Evolutionary conservation across 2,797 vertebrate species (phyloP), one percentile per base, ranked within the genome.

Genomic region (Manis crassicaudata): DNA sequence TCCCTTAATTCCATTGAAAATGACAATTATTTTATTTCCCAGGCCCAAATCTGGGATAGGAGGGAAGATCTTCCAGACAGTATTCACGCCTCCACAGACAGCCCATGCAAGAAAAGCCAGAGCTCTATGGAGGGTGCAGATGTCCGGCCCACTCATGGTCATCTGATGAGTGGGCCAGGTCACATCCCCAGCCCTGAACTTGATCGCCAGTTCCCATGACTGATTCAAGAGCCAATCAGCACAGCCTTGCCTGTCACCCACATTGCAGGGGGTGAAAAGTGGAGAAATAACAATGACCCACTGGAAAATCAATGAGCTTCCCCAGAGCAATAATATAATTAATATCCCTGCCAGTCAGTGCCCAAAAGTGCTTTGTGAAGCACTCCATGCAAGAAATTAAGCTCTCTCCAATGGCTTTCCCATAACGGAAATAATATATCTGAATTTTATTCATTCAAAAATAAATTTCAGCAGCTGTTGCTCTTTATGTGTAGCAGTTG

Each of bases 251-350:
- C 77, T 94, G 68, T 40, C 70, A n/a, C 16, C 35, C 29, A 4
- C 37, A 35, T 29, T 52, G 58, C 17, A 14, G 62, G 52, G 17
- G 23, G 9, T 62, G 25, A 80, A 52, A 76, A 65, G 67, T 76
- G 8, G 70, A 88, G 10, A 79, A 63, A 77, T 86, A 35, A 95
- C 84, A 83, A 46, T n/a, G 37, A 84, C 80, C 65, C 86, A 2
- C 35, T 52, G 86, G 92, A 97, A 98, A 98, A 97, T 97, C 95
- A 92, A 89, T 97, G 82, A 88, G n/a, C 88, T 80, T 97, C 76
- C 95, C 68, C 94, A 18, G 96, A 97, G 95, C 72, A 21, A 73
- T 90, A 87, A 96, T 94, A 85, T 93, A 96, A 97, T 97, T 93
- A 97, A 95, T 82, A 77, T 35, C 88, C 94, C 96, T 97, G 96